phyloP scores from a whole-genome alignment of 2,888 invertebrate genomes.

The Patella caerulea region DNA sequence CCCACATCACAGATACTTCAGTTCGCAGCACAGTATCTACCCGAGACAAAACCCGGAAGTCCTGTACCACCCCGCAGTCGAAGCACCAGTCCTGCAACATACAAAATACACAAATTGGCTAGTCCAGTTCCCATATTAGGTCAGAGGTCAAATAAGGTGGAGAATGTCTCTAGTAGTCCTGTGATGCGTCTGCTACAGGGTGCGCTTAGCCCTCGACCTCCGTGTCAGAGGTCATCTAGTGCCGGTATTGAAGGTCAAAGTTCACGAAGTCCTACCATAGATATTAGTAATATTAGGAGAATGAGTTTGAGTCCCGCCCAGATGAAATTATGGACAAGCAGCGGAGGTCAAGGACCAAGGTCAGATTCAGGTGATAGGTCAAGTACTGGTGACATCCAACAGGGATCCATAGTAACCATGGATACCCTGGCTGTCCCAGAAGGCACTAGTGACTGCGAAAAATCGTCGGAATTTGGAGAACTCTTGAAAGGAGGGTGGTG shows the following conservation, averaged over 20 bases:
- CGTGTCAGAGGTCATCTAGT: slow-evolving; percentile 12
- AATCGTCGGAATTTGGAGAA: slow-evolving; percentile 19
- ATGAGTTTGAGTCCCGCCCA: slow-evolving; percentile 1
- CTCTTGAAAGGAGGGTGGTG: slow-evolving; percentile 49
- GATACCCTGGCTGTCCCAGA: slow-evolving; percentile 25
- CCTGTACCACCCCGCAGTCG: slow-evolving; percentile 1
- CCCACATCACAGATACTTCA: slow-evolving; percentile 61
- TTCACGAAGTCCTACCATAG: background rate
- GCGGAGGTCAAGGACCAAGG: slow-evolving; percentile 6
- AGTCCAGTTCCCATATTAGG: background rate
- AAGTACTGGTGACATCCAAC: slow-evolving; percentile 23
- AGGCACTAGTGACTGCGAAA: slow-evolving; percentile 1
- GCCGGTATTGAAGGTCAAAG: background rate
- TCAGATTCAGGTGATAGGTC: slow-evolving; percentile 13
- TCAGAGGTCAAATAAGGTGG: background rate
- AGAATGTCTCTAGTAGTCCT: background rate
- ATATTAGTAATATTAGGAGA: background rate
- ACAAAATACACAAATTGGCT: background rate
- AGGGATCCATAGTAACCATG: slow-evolving; percentile 14
- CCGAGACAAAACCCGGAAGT: slow-evolving; percentile 12
- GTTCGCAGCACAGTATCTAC: slow-evolving; percentile 59
- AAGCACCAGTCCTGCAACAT: background rate
- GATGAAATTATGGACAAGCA: slow-evolving; percentile 12
- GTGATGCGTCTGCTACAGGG: slow-evolving; percentile 4
- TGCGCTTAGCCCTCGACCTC: background rate